A percentile compares a stretch with the other conserved stretches of the same genome.
Conservation (phyloP, 2,113 vertebrate species). For the Scopus umbretta region DNA sequence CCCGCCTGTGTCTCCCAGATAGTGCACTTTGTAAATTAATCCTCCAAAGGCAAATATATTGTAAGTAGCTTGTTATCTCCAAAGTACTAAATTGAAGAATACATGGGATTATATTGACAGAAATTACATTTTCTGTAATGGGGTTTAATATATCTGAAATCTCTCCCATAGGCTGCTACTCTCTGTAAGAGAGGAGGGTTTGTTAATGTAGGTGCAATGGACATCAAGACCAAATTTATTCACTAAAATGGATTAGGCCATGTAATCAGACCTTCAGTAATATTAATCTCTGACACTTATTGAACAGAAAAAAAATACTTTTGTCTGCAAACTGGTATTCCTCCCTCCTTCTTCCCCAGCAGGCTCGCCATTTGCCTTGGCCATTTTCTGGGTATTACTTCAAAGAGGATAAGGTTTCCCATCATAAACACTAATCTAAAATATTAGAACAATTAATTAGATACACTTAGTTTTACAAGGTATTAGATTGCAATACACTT, state of each 20-base stretch:
- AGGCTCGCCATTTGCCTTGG: slow-evolving; percentile 50
- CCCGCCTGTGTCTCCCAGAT: slow-evolving; percentile 75
- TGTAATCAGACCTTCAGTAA: slow-evolving; percentile 79
- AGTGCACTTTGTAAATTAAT: slow-evolving; percentile 88
- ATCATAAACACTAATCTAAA: slow-evolving; percentile 76
- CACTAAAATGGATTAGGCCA: slow-evolving; percentile 81
- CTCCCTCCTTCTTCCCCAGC: slow-evolving; percentile 36
- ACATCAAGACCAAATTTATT: slow-evolving; percentile 80
- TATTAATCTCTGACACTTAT: slow-evolving; percentile 82
- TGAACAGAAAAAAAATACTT: slow-evolving; percentile 68
- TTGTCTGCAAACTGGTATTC: slow-evolving; percentile 68
- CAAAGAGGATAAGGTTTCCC: slow-evolving; percentile 79
- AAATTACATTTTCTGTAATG: slow-evolving; percentile 92
- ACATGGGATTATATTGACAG: slow-evolving; percentile 91
- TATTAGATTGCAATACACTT: slow-evolving; percentile 77
- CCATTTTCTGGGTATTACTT: slow-evolving; percentile 79
- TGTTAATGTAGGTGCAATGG: slow-evolving; percentile 76
- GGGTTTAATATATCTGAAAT: slow-evolving; percentile 88
- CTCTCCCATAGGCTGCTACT: slow-evolving; percentile 70
- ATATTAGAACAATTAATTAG: slow-evolving; percentile 85
- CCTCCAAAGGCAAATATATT: slow-evolving; percentile 89
- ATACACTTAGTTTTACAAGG: slow-evolving; percentile 83
- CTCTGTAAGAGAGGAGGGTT: slow-evolving; percentile 67
- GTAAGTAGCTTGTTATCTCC: slow-evolving; percentile 88
- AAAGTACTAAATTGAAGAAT: slow-evolving; percentile 92